Base-by-base conservation (phyloP, 23 tunicate genomes). In the Phallusia fumigata region DNA sequence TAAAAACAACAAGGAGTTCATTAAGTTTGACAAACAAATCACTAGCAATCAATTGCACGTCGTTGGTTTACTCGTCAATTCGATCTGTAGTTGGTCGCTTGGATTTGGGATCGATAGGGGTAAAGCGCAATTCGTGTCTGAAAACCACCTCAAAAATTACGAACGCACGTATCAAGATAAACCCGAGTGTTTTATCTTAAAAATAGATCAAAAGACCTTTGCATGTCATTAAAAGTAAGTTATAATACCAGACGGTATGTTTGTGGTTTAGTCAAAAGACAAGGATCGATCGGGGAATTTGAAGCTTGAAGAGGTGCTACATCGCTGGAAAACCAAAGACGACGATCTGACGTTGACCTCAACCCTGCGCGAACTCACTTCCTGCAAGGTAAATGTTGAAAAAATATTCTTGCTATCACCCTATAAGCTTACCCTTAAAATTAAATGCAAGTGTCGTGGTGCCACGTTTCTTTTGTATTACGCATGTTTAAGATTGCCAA, bases 221-320 rank as follows among this genome's bases (percentile, higher is more conserved):
- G 10, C 47, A 40, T 40, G 10, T 40, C 8, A 40, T 3, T 40
- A 40, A 3, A n/a, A n/a, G n/a, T n/a, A n/a, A n/a, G n/a, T n/a
- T n/a, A n/a, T n/a, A n/a, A n/a, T n/a, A n/a, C n/a, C n/a, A n/a
- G n/a, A n/a, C 47, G 5, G 47, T 40, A 3, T 10, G 10, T 40
- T 40, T 40, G 47, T 10, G 77, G 35, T 85, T 78, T 30, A 78
- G 83, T 49, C 35, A 11, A 79, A 85, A 74, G 80, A 74, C 83
- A 86, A 86, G 36, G 91, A 87, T 22, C 52, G 78, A 81, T 77
- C 80, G 26, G 35, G 35, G 35, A 45, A 77, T 33, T 24, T 58
- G 33, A 87, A 87, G 40, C 78, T 87, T 33, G 91, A 87, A 81
- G 86, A 81, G 3, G 84, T 87, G 34, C 45, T 87, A 33, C 32